Evolutionary conservation across 2,888 invertebrate species (phyloP), one percentile per base, ranked within the genome.

Genomic region (Sarcophaga rosellei): DNA sequence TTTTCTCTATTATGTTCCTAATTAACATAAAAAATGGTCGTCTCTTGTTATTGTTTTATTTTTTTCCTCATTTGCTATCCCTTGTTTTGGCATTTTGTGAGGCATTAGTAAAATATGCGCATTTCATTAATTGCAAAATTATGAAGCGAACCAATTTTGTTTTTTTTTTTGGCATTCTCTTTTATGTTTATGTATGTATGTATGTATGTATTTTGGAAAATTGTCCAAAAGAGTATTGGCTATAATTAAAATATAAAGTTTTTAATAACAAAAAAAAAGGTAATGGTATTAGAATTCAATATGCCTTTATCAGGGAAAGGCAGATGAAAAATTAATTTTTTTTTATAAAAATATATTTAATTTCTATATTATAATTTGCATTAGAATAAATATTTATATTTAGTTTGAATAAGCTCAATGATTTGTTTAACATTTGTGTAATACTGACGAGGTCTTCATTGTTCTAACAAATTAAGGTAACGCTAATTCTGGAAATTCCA

Each of bases 11-110:
- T 72, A 62, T 47, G 72, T 47, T 79, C 57, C 35, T 72, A 72
- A 79, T 79, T 79, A 79, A 72, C 70, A 72, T 79, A 57, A 72
- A 69, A 77, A 77, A 23, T 69, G 17, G 61, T 69, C 66, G 44
- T 59, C 76, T 66, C 66, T 76, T 17, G 23, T 62, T 62, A 20
- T 53, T 69, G 21, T 53, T 57, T 59, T 17, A 1, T 72, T 59
- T 69, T 15, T 17, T 20, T 35, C 20, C 44, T 45, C 53, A n/a
- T 53, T 69, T 21, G 53, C 2, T 47, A 15, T 8, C 23, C 23
- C 15, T 69, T 53, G 69, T 53, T 21, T 61, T 10, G 15, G 61
- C 8, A 35, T 70, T 45, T 73, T 21, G 0, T 47, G 17, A 59
- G 44, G 59, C 66, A 57, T 59, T 76, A 35, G 66, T 44, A 76